Evolutionary conservation across 2,113 vertebrate genomes (phyloP), one percentile per base, ranked within the genome.

Genomic region (Mionectes macconnelli): DNA sequence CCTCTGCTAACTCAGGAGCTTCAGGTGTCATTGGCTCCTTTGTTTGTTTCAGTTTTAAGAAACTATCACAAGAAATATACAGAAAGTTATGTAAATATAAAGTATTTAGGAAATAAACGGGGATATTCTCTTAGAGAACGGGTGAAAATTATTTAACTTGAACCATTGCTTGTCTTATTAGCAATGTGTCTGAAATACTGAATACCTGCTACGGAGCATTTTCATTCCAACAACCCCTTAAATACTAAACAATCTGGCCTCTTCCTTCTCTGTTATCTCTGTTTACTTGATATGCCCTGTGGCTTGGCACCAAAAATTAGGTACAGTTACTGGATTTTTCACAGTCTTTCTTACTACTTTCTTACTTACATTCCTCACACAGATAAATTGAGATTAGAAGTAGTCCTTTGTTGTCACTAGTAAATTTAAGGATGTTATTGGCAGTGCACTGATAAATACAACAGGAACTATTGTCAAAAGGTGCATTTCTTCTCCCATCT

Each of bases 401-500:
- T 30, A 69, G 5, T 2, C 0, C 67, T 88, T 35, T 74, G 44
- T 67, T 55, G 28, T 93, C 52, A 40, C 15, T n/a, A 31, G 20
- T n/a, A 84, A 83, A 18, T 91, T 49, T 22, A 60, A 63, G 77
- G 59, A 25, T 68, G 35, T 7, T 40, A 25, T 8, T 85, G 73
- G 40, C 78, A 93, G 60, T 12, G 35, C 33, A n/a, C 27, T 60
- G 66, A 92, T 20, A 91, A 11, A 30, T 77, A 94, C n/a, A 35
- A 31, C 8, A 81, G 22, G 30, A 92, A 22, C 16, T 64, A 49
- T 3, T 89, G 45, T 84, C 89, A 80, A 62, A 90, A 91, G 37
- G 35, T 67, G 27, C 37, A 86, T 97, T 96, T 95, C 63, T 93
- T 64, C 70, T 69, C 68, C 72, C 4, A 5, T 88, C 95, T 66